phyloP scores from a whole-genome alignment of 2,888 invertebrate species.

The Oxyteleia sp. region DNA sequence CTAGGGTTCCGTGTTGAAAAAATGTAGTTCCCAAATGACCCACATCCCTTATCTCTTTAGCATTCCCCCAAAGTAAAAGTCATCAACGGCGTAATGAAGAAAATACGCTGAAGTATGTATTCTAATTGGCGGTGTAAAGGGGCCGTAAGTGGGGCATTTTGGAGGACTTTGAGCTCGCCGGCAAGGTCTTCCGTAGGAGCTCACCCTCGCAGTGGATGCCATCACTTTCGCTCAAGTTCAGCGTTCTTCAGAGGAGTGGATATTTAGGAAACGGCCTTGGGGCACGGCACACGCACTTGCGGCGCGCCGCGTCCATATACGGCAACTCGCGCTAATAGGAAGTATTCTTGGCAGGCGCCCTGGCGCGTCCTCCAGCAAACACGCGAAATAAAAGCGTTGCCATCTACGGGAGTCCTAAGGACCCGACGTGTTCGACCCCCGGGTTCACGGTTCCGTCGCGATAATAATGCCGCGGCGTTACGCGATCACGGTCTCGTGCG shows the following conservation, averaged over 20 bases:
- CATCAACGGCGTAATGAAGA: conserved; percentile 47
- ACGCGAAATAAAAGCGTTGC: conserved; percentile 81
- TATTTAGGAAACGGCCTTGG: conserved; percentile 82
- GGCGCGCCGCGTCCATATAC: conserved; percentile 77
- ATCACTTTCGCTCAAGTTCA: conserved; percentile 72
- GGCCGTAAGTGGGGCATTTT: conserved; percentile 64
- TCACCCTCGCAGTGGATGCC: conserved; percentile 66
- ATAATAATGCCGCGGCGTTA: conserved; percentile 47
- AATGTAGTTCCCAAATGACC: too few species aligned
- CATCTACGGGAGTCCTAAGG: conserved; percentile 84
- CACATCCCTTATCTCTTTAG: conserved; percentile 3
- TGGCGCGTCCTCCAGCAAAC: conserved; percentile 80
- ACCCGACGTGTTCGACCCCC: conserved; percentile 81
- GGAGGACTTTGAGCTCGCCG: conserved; percentile 43
- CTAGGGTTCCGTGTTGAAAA: too few species aligned
- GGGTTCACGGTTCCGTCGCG: conserved; percentile 67
- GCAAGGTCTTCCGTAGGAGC: conserved; percentile 55
- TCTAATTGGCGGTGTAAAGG: conserved; percentile 53
- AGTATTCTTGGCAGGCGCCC: conserved; percentile 81
- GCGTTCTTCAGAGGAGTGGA: conserved; percentile 68
- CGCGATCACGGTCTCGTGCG: conserved; percentile 15
- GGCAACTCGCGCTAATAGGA: conserved; percentile 81
- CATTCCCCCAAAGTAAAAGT: conserved; percentile 17
- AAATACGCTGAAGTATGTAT: conserved; percentile 49
- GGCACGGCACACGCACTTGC: conserved; percentile 57